Evolutionary conservation across 2,113 vertebrate species (phyloP).

Genomic region (Arvicanthis niloticus): DNA sequence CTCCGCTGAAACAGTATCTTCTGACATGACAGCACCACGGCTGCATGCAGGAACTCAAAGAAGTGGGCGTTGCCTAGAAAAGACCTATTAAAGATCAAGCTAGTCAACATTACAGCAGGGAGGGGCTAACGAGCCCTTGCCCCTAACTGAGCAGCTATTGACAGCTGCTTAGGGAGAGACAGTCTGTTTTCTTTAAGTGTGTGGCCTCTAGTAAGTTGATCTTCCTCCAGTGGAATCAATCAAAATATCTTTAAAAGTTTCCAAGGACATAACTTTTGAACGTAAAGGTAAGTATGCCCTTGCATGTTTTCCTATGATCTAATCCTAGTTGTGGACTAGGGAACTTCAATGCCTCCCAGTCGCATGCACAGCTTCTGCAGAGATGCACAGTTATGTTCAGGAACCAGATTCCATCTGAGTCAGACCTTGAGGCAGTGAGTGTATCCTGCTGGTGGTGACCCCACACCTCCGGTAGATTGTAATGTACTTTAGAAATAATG

Average conservation of each 20-base stretch:
- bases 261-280: neutral
- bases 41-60: neutral
- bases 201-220: neutral
- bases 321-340: neutral
- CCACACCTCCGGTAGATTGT: neutral
- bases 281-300: neutral
- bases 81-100: neutral
- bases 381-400: no score
- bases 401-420: neutral
- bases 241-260: neutral
- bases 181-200: neutral
- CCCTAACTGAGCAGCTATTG: neutral
- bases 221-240: neutral
- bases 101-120: neutral
- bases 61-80: neutral
- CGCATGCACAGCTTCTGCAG: neutral
- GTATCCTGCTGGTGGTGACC: neutral
- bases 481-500: neutral
- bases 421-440: neutral
- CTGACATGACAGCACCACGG: neutral
- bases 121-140: neutral
- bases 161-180: neutral
- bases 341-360: neutral
- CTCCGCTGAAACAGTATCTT: neutral
- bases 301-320: neutral